Evolutionary conservation across 2,797 vertebrate genomes (phyloP).

Genomic region (Acropternis orthonyx): DNA sequence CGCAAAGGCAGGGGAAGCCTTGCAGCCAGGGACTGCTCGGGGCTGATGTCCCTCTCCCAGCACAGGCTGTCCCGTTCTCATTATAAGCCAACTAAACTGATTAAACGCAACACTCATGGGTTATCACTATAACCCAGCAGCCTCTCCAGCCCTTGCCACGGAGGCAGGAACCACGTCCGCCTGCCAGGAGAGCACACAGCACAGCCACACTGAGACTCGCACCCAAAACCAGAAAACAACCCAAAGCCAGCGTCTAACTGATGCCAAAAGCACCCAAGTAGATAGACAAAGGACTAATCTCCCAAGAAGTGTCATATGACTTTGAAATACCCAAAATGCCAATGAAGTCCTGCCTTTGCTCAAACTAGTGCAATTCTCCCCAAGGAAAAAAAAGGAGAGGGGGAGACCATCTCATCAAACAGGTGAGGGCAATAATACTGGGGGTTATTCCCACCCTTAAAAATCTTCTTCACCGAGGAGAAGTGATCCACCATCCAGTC

Average conservation of each 20-base stretch:
- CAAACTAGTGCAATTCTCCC: neutral
- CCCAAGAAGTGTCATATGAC: accelerated
- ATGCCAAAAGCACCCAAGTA: neutral
- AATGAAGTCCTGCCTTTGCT: neutral
- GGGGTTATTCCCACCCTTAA: too few relatives aligned
- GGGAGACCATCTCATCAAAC: neutral
- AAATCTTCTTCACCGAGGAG: accelerated
- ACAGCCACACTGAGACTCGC: accelerated
- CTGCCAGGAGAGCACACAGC: accelerated
- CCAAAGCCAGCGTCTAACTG: neutral
- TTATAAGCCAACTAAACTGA: accelerated
- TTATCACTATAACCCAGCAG: accelerated
- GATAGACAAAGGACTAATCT: accelerated
- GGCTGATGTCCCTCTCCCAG: too few relatives aligned
- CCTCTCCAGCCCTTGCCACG: accelerated
- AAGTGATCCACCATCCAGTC: accelerated
- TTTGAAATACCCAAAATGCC: neutral
- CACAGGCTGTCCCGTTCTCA: accelerated
- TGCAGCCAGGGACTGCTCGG: accelerated
- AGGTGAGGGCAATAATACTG: neutral
- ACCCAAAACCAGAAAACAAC: accelerated
- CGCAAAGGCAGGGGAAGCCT: neutral
- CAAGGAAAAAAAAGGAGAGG: neutral
- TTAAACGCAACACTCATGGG: accelerated
- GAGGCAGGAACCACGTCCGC: accelerated